Percentiles rank a stretch among this genome's conserved stretches.
phyloP scores from a whole-genome alignment of 2,113 vertebrate species.

The Coptodon bakossiorum region DNA sequence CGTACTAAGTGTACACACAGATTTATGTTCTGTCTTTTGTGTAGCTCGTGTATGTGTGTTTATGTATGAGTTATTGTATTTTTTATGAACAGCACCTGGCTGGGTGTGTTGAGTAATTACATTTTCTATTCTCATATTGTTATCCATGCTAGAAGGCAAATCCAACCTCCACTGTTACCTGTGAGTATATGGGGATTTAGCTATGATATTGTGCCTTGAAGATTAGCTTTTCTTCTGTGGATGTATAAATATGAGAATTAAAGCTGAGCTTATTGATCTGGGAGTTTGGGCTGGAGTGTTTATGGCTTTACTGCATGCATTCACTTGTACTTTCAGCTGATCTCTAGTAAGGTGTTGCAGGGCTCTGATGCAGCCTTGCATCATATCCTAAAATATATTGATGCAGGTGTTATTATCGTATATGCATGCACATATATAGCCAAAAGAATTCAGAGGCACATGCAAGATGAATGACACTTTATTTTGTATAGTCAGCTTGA shows the following conservation, averaged over 20 bases:
- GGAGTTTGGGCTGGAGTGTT: slow-evolving; percentile 28
- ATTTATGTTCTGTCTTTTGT: not conserved
- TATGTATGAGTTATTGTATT: slow-evolving; percentile 23
- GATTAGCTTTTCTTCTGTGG: slow-evolving; percentile 38
- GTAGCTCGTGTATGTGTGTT: not conserved
- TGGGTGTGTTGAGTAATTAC: slow-evolving; percentile 36
- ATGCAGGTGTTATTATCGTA: not conserved
- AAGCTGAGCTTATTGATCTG: slow-evolving; percentile 49
- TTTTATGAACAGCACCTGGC: slow-evolving; percentile 18
- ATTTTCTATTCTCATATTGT: slow-evolving; percentile 34
- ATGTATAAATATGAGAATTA: slow-evolving; percentile 48
- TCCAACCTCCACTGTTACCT: slow-evolving; percentile 20
- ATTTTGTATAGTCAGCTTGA: not conserved
- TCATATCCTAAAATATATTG: not conserved
- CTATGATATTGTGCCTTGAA: slow-evolving; percentile 42
- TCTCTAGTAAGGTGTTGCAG: not conserved
- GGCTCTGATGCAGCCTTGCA: not conserved
- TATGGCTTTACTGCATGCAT: not conserved
- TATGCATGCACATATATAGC: not conserved
- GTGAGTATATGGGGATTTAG: slow-evolving; percentile 30
- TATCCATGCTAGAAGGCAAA: slow-evolving; percentile 28
- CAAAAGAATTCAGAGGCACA: not conserved
- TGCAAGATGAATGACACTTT: not conserved
- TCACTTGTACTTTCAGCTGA: not conserved
- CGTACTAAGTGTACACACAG: not conserved